Evolutionary conservation across 2,113 vertebrate genomes (phyloP).

Genomic region (Gasterosteus nipponicus): DNA sequence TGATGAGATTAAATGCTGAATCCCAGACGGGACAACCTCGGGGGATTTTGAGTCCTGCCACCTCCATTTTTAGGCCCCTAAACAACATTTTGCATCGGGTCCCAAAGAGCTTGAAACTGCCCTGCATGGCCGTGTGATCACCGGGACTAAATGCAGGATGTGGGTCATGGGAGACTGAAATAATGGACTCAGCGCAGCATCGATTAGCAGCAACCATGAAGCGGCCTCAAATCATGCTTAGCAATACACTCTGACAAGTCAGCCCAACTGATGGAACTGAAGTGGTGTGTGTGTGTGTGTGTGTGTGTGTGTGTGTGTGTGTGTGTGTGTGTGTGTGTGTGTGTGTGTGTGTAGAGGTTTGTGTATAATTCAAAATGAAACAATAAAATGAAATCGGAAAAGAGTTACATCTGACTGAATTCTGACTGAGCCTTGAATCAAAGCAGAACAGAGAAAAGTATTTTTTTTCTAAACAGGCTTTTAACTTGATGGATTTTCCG

Average conservation of each 20-base stretch:
- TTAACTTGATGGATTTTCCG: conserved; percentile 48
- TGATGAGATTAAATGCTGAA: neutral
- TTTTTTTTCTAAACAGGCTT: conserved; percentile 54
- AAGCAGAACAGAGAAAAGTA: conserved; percentile 53
- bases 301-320: no score
- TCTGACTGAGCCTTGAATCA: conserved; percentile 49
- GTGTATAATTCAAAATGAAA: conserved; percentile 44
- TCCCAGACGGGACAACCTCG: neutral
- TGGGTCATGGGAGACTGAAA: conserved; percentile 60
- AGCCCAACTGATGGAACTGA: conserved; percentile 52
- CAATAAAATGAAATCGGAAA: conserved; percentile 50
- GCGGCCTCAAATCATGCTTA: conserved; percentile 65
- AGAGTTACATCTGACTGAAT: conserved; percentile 58
- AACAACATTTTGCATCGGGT: neutral
- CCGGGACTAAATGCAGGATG: conserved; percentile 55
- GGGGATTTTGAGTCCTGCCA: no score
- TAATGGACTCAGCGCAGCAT: conserved; percentile 66
- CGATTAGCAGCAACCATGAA: conserved; percentile 68
- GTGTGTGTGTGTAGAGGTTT: neutral
- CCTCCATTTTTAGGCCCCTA: neutral
- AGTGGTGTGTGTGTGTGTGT: neutral
- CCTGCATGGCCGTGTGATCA: conserved; percentile 21
- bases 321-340: no score
- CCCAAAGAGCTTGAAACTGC: neutral
- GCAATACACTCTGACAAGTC: conserved; percentile 65